A percentile compares a stretch with the other conserved stretches of the same genome.
Conservation (phyloP, 1,140 invertebrate species). For the Trichomalopsis sarcophagae region DNA sequence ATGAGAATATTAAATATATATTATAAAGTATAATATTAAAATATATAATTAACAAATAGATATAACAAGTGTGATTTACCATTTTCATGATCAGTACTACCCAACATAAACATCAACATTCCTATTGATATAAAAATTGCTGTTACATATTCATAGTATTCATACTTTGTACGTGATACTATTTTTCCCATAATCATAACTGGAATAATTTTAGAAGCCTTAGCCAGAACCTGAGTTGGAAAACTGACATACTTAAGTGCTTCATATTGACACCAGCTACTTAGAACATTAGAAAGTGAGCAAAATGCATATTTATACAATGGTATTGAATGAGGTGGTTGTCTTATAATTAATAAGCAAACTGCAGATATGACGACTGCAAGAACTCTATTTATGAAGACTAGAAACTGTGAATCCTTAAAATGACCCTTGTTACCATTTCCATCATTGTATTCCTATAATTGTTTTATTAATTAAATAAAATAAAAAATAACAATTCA, state of each 20-base stretch:
- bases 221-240: conserved; percentile 96
- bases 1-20: not conserved
- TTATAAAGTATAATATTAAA: not conserved
- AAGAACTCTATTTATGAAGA: conserved; percentile 94
- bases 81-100: conserved; percentile 77
- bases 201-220: conserved; percentile 96
- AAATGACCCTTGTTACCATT: conserved; percentile 82
- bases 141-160: conserved; percentile 94
- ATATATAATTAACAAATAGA: conserved; percentile 1
- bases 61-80: conserved; percentile 62
- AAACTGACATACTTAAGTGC: conserved; percentile 99
- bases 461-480: conserved; percentile 21
- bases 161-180: conserved; percentile 91
- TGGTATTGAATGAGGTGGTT: conserved; percentile 87
- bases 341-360: conserved; percentile 78
- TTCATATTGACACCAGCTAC: conserved; percentile 99
- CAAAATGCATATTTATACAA: conserved; percentile 98
- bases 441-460: conserved; percentile 80
- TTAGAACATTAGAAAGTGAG: conserved; percentile 98
- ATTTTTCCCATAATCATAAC: conserved; percentile 99
- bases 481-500: not conserved
- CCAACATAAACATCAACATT: conserved; percentile 93
- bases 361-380: conserved; percentile 85
- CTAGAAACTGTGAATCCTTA: conserved; percentile 95
- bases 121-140: conserved; percentile 93